phyloP scores from a whole-genome alignment of 2,113 vertebrate species.

The Engystomops pustulosus region DNA sequence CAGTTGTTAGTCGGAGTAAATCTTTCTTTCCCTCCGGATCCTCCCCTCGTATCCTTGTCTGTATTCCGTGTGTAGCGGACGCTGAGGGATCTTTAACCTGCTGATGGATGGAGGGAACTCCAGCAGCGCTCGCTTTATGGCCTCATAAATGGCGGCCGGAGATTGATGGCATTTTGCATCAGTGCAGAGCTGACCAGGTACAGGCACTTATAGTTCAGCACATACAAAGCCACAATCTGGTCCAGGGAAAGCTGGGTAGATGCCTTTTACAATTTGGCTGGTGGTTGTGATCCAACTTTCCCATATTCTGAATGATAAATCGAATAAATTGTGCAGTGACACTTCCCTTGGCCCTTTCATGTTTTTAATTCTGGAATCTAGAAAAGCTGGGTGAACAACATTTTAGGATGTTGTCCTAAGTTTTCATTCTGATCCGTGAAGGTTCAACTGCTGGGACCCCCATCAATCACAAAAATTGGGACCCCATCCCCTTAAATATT shows the following conservation, averaged over 20 bases:
- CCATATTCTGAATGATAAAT: not conserved
- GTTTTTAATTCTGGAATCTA: too few relatives aligned
- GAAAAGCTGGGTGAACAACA: too few relatives aligned
- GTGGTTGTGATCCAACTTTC: not conserved
- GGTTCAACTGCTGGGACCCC: too few relatives aligned
- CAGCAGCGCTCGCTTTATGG: not conserved
- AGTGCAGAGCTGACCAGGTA: not conserved
- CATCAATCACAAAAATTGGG: too few relatives aligned
- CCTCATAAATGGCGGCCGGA: not conserved
- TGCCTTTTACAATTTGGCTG: not conserved
- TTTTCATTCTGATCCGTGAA: too few relatives aligned
- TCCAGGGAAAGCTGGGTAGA: not conserved
- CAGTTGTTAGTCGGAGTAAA: not conserved
- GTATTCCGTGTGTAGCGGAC: not conserved
- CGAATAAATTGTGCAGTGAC: too few relatives aligned
- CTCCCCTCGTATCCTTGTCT: not conserved
- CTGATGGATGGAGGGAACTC: not conserved
- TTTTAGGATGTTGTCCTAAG: too few relatives aligned
- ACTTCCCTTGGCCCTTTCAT: too few relatives aligned
- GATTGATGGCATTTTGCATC: not conserved
- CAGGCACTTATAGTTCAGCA: not conserved
- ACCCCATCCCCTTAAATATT: too few relatives aligned
- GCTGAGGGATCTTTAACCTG: not conserved
- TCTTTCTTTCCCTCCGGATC: not conserved
- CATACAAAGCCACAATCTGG: not conserved